Base-by-base conservation (phyloP, 2,888 invertebrate genomes). In the Tineola bisselliella region DNA sequence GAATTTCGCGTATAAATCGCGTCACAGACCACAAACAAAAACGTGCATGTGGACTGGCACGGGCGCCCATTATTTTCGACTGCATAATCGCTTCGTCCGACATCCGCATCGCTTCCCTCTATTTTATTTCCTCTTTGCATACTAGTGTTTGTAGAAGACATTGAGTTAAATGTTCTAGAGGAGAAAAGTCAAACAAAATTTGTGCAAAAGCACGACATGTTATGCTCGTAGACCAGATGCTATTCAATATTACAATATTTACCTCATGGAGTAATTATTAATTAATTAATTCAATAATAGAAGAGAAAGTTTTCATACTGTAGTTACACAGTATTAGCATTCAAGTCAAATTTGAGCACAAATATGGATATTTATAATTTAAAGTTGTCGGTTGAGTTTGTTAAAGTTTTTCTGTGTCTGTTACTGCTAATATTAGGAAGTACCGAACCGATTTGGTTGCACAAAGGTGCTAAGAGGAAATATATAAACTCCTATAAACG, bases 11-110 rank as follows among this genome's bases (percentile, higher is more conserved):
- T 81, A 86, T 87, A 87, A 86, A 87, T 87, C 84, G 86, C 86
- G 84, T 86, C 87, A 84, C 82, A 84, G 84, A 83, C 86, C 87
- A 84, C 87, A 86, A 87, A 87, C 86, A 86, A 86, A 87, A 86
- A 84, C 84, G 86, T 84, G 81, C 84, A 87, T 83, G 86, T 82
- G 83, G 86, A 84, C 83, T 81, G 81, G 79, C 80, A 54, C 56
- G 61, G 57, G 59, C 58, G 77, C 75, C 86, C 84, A 87, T 86
- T 87, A 87, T 86, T 87, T 84, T 87, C 84, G 80, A 84, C 86
- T 84, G 86, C 84, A 87, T 87, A 87, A 87, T 87, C 86, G 86
- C 83, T 84, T 81, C 86, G 86, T 86, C 84, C 84, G 79, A 83
- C 84, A 81, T 83, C 84, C 84, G 86, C 84, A 84, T 82, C 84